Evolutionary conservation across 1,140 invertebrate species (phyloP).

Genomic region (Olivierus martensii): DNA sequence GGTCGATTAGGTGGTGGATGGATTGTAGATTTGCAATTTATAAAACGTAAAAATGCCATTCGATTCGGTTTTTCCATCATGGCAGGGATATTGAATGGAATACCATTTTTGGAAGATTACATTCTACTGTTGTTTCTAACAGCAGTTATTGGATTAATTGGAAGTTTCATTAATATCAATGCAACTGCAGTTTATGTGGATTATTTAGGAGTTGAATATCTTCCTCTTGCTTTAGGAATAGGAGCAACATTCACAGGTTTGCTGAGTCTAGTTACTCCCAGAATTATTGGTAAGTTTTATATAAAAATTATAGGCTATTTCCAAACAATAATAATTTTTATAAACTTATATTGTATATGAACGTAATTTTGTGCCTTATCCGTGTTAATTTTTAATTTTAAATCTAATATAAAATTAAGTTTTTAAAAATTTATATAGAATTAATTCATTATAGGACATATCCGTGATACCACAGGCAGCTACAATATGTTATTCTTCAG

Average conservation of each 20-base stretch:
- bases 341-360: no score
- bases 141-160: conserved; percentile 7
- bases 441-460: no score
- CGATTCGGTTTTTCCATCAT: conserved; percentile 10
- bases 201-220: conserved; percentile 14
- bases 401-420: no score
- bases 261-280: conserved; percentile 5
- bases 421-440: no score
- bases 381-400: no score
- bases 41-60: conserved; percentile 15
- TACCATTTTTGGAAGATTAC: conserved; percentile 10
- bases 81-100: conserved; percentile 5
- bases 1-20: conserved; percentile 16
- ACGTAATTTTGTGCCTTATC: no score
- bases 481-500: no score
- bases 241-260: conserved; percentile 10
- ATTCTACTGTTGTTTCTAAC: conserved; percentile 8
- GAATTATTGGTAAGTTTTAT: conserved; percentile 7
- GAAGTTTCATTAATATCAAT: conserved; percentile 15
- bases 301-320: no score
- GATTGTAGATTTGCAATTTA: conserved; percentile 15
- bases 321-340: no score
- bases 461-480: no score
- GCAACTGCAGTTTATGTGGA: conserved; percentile 18
- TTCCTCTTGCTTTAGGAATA: conserved; percentile 16